Conservation (phyloP, 2,888 invertebrate genomes). For the Mythimna loreyi region DNA sequence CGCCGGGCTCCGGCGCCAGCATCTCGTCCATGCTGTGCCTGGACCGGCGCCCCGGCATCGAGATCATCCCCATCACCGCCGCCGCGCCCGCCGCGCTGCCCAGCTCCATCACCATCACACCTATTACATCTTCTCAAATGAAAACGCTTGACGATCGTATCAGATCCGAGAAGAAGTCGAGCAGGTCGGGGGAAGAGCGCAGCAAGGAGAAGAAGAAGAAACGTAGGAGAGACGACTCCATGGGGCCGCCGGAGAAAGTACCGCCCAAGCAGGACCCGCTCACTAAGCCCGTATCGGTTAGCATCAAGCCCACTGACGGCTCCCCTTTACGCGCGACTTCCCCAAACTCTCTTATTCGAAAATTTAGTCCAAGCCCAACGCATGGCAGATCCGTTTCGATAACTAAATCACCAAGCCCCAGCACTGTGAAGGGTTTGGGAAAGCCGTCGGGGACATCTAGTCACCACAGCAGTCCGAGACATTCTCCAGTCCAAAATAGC, state of each 20-base stretch:
- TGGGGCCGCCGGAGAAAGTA: slow-evolving; percentile 96
- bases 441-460: slow-evolving; percentile 89
- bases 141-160: slow-evolving; percentile 86
- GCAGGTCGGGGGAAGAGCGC: slow-evolving; percentile 85
- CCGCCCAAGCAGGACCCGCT: slow-evolving; percentile 94
- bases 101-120: slow-evolving; percentile 96
- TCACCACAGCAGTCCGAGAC: slow-evolving; percentile 93
- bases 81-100: slow-evolving; percentile 92
- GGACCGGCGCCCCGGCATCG: slow-evolving; percentile 94
- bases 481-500: slow-evolving; percentile 94
- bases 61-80: slow-evolving; percentile 95
- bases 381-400: slow-evolving; percentile 92
- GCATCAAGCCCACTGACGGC: slow-evolving; percentile 93
- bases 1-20: slow-evolving; percentile 91
- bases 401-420: slow-evolving; percentile 91
- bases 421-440: slow-evolving; percentile 81
- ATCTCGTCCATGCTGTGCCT: slow-evolving; percentile 92
- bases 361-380: slow-evolving; percentile 94
- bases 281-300: slow-evolving; percentile 93
- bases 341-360: slow-evolving; percentile 92
- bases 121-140: slow-evolving; percentile 92
- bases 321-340: slow-evolving; percentile 92
- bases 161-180: slow-evolving; percentile 87
- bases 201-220: slow-evolving; percentile 94
- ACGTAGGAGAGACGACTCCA: slow-evolving; percentile 93